phyloP scores from a whole-genome alignment of 2,797 vertebrate species.

The Anolis apletophallus region DNA sequence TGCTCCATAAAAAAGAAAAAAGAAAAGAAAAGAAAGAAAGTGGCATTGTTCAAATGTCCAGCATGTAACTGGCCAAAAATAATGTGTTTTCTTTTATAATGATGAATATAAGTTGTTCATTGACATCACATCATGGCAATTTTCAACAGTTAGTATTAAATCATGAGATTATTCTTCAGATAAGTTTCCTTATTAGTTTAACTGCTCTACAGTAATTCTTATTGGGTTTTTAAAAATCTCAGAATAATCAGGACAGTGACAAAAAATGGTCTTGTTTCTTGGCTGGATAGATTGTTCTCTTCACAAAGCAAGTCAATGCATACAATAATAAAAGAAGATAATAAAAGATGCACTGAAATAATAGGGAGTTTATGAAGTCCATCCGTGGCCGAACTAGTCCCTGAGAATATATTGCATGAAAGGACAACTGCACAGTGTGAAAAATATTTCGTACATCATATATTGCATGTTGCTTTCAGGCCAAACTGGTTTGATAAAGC shows the following conservation, averaged over 20 bases:
- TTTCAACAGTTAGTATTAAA: not conserved
- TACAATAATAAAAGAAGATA: not conserved
- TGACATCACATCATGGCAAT: not conserved
- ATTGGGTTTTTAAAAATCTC: not conserved
- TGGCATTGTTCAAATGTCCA: not conserved
- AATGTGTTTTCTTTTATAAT: not conserved
- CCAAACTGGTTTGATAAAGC: not conserved
- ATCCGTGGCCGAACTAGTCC: not conserved
- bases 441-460: not conserved
- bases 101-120: not conserved
- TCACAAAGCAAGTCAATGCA: not conserved
- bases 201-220: not conserved
- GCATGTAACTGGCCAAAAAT: not conserved
- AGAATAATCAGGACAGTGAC: not conserved
- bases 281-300: not conserved
- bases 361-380: not conserved
- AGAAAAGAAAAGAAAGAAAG: not conserved
- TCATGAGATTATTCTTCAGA: not conserved
- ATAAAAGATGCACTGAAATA: not conserved
- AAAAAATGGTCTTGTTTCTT: slow-evolving; percentile 11
- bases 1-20: too few species aligned
- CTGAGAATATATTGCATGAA: not conserved
- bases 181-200: not conserved
- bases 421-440: not conserved
- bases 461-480: slow-evolving; percentile 5